Evolutionary conservation across 2,113 vertebrate species (phyloP), one percentile per base, ranked within the genome.

Genomic region (Damaliscus lunatus): DNA sequence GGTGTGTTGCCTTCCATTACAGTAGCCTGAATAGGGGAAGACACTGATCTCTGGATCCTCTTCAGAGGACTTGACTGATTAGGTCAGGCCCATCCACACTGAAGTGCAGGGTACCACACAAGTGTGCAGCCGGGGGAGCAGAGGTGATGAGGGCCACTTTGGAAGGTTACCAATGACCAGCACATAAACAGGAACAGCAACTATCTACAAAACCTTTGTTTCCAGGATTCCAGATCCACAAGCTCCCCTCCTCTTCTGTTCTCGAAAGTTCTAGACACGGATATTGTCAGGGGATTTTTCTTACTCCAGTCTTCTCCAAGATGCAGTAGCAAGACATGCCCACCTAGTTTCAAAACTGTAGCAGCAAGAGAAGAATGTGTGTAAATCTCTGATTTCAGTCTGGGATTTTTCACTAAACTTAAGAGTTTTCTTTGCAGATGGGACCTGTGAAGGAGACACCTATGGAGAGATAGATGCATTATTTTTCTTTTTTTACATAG

Each of bases 91-190:
- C 3, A 14, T 1, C 6, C 12, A n/a, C 50, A 55, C 15, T n/a
- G 11, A 50, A 67, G 5, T 1, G 1, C 33, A 31, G 6, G 21
- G 3, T 6, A 13, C 31, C 11, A 21, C 15, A 10, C 11, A 36
- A 12, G 10, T 4, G 2, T 9, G 14, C 19, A 48, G 3, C 5
- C 0, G 7, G 1, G 5, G 23, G 2, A 14, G 3, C 19, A 31
- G 40, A 14, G 29, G 23, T 43, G 29, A 81, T 9, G 15, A 4
- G 29, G 40, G 10, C 2, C n/a, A 36, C 11, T 50, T 62, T 50
- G n/a, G 55, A 52, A 92, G 33, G 19, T 64, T 60, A 13, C 29
- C 0, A 36, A 6, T 48, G 27, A 14, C 3, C 33, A 57, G 6
- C 21, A 15, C 15, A 31, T 43, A 96, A 60, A 33, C 14, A 11